Conservation (phyloP, 2,888 invertebrate genomes). For the Pheosia gnoma region DNA sequence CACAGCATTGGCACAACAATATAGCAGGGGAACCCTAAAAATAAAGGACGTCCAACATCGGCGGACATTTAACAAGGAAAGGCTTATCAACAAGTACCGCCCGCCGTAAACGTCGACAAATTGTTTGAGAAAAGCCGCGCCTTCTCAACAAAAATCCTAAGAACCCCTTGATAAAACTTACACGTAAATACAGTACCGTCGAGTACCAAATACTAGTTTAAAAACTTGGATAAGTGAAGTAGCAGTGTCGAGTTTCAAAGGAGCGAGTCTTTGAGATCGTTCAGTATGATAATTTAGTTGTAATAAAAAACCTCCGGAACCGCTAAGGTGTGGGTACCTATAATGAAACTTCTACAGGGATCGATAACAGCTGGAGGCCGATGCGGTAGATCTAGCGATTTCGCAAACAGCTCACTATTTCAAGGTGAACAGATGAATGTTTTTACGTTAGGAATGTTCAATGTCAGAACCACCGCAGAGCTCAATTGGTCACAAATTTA, state of each 20-base stretch:
- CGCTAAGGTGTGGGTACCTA: slow-evolving; percentile 43
- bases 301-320: slow-evolving; percentile 43
- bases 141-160: neutral
- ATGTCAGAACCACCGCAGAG: slow-evolving; percentile 75
- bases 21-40: too few relatives aligned
- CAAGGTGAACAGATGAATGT: slow-evolving; percentile 67
- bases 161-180: neutral
- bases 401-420: slow-evolving; percentile 66
- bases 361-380: slow-evolving; percentile 59
- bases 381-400: slow-evolving; percentile 66
- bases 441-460: slow-evolving; percentile 70
- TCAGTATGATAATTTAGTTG: slow-evolving; percentile 33
- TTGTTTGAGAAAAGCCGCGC: neutral
- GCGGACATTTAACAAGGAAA: neutral
- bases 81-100: slow-evolving; percentile 1
- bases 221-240: slow-evolving; percentile 18
- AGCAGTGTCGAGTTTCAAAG: slow-evolving; percentile 35
- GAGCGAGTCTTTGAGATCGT: slow-evolving; percentile 27
- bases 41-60: neutral
- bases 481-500: slow-evolving; percentile 63
- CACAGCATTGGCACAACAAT: too few relatives aligned
- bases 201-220: slow-evolving; percentile 17
- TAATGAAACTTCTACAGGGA: slow-evolving; percentile 54
- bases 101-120: slow-evolving; percentile 3
- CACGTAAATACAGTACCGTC: neutral